Conservation (phyloP, 2,797 vertebrate genomes). For the Cyprinodon diabolis region DNA sequence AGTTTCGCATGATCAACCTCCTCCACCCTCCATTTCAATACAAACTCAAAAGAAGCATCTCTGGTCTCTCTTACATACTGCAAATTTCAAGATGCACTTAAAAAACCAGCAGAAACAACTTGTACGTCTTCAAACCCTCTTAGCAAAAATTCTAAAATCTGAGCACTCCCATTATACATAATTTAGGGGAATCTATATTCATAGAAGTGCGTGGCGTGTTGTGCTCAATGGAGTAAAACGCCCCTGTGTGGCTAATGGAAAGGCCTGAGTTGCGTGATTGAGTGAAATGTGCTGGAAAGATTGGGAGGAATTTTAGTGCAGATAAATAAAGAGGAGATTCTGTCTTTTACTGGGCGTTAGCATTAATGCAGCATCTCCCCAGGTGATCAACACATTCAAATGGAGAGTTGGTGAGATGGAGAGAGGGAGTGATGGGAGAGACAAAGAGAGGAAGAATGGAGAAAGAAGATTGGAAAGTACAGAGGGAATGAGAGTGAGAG, state of each 20-base stretch:
- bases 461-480: slow-evolving; percentile 36
- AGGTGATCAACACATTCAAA: slow-evolving; percentile 81
- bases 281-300: slow-evolving; percentile 84
- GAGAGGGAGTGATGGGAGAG: slow-evolving; percentile 51
- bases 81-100: slow-evolving; percentile 73
- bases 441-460: slow-evolving; percentile 46
- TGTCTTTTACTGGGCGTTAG: slow-evolving; percentile 76
- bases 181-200: slow-evolving; percentile 84
- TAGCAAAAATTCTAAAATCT: slow-evolving; percentile 80
- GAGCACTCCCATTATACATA: slow-evolving; percentile 81
- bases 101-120: slow-evolving; percentile 73
- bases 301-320: slow-evolving; percentile 80
- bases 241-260: slow-evolving; percentile 82
- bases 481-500: slow-evolving; percentile 38
- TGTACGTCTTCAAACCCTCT: slow-evolving; percentile 74
- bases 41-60: slow-evolving; percentile 45
- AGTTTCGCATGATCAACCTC: slow-evolving; percentile 28
- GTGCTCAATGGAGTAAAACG: slow-evolving; percentile 82
- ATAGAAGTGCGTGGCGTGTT: slow-evolving; percentile 78
- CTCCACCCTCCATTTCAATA: slow-evolving; percentile 42
- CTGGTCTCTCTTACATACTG: slow-evolving; percentile 34
- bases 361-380: slow-evolving; percentile 80
- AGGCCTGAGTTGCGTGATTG: slow-evolving; percentile 81
- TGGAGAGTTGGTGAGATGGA: slow-evolving; percentile 58
- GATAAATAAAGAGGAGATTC: slow-evolving; percentile 81